These are phyloP conservation scores for Bovichtus variegatus DNA, from an alignment of 2,797 vertebrate genomes.

Conservation along the genomic window DNA sequence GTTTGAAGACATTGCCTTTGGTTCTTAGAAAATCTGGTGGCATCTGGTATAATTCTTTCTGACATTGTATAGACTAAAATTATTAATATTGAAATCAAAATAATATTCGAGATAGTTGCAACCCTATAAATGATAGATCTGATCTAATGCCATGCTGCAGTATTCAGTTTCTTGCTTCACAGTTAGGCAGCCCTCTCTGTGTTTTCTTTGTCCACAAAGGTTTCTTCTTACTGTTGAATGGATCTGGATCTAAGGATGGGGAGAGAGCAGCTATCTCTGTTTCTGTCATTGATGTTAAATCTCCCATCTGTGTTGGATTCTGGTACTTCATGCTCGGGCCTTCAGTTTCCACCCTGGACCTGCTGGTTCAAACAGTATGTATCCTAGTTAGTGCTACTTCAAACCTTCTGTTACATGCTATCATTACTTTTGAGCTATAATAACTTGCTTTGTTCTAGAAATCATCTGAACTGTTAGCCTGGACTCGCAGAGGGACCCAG, in stretches of 20 bases:
- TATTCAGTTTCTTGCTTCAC: background rate
- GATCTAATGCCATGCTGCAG: background rate
- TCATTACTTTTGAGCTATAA: background rate
- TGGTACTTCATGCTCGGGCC: slow-evolving; percentile 86
- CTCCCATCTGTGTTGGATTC: slow-evolving; percentile 82
- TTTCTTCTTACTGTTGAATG: slow-evolving; percentile 80
- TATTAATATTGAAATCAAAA: background rate
- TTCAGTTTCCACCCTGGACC: slow-evolving; percentile 79
- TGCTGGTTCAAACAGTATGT: slow-evolving; percentile 77
- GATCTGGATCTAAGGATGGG: slow-evolving; percentile 65
- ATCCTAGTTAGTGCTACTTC: background rate
- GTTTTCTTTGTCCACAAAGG: slow-evolving; percentile 62
- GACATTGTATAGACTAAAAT: background rate
- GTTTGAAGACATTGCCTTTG: background rate
- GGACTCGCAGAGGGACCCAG: slow-evolving; percentile 81
- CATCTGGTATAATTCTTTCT: no score
- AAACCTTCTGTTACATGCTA: background rate
- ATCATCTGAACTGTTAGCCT: slow-evolving; percentile 64
- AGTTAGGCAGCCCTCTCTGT: background rate
- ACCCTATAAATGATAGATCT: background rate
- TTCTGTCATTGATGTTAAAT: slow-evolving; percentile 41
- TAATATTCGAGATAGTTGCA: background rate
- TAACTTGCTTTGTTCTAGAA: slow-evolving; percentile 60
- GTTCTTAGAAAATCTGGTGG: background rate
- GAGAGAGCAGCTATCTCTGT: slow-evolving; percentile 73